Percentiles rank a stretch among this genome's conserved stretches.
These are phyloP conservation scores for Rhyzopertha dominica DNA, from an alignment of 1,140 invertebrate species.

Conservation along the genomic window DNA sequence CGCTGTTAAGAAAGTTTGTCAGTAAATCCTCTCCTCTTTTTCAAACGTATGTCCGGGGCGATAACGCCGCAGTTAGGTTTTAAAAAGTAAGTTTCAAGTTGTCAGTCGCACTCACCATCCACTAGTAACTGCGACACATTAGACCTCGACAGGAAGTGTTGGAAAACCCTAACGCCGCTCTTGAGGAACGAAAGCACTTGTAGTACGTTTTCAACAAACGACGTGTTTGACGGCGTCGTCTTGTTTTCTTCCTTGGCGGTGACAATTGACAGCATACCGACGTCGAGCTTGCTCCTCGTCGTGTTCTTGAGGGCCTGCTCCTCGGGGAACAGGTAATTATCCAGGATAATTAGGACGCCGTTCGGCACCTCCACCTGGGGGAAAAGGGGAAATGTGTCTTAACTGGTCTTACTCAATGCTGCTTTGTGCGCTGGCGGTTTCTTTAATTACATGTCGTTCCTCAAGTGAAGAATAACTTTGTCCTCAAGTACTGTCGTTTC, in stretches of 20 bases:
- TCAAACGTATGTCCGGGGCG: no score
- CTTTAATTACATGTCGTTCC: no score
- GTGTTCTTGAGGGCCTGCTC: conserved; percentile 27
- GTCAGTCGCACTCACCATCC: conserved; percentile 50
- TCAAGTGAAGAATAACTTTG: no score
- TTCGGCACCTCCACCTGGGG: conserved; percentile 45
- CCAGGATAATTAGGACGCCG: conserved; percentile 48
- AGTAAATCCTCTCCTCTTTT: no score
- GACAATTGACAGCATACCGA: conserved; percentile 33
- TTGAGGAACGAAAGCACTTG: conserved; percentile 56
- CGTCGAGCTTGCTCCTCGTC: conserved; percentile 20
- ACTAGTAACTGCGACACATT: conserved; percentile 54
- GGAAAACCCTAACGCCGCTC: conserved; percentile 59
- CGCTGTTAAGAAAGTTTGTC: no score
- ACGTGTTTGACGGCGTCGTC: conserved; percentile 46
- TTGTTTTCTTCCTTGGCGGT: conserved; percentile 41
- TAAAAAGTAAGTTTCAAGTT: no score
- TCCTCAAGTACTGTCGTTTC: no score
- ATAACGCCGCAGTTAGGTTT: no score
- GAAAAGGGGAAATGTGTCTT: no score
- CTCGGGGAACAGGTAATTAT: conserved; percentile 48
- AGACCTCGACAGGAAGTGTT: conserved; percentile 55
- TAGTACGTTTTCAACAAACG: conserved; percentile 54
- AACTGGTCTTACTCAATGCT: no score
- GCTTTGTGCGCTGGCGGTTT: no score